Base-by-base conservation (phyloP, 2,888 invertebrate species). In the Callyntrura guangdongensis region DNA sequence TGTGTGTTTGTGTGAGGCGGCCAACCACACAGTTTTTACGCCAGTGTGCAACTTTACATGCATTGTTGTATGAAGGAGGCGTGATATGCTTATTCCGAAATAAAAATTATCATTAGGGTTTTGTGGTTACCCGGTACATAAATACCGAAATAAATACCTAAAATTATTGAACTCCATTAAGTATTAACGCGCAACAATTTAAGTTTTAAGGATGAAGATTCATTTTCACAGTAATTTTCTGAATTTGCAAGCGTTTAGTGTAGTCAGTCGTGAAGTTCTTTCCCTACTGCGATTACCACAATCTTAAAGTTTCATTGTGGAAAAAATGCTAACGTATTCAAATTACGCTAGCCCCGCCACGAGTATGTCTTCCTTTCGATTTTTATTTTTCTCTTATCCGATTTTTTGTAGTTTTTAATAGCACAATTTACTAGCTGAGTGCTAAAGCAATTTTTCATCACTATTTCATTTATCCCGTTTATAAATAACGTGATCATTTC, bases 371-470 rank as follows among this genome's bases (percentile, higher is more conserved):
- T 77, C 77, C 77, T 77, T 22, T 74, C 49, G 25, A 27, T 79
- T 79, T 79, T 59, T 49, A 14, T n/a, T n/a, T n/a, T n/a, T n/a
- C n/a, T 45, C 47, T 20, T 36, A 11, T 20, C 72, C 72, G 72
- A 72, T 22, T 72, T 72, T 72, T 72, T 72, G 5, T 17, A 25
- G 2, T 49, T 74, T 22, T 74, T 74, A 49, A 8, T 25, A 79
- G 14, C 14, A 79, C 49, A 5, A n/a, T 49, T 84, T 69, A 45
- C 64, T 64, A 17, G 64, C 47, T 72, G 72, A 84, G 89, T 85
- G 89, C 79, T 89, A 85, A 89, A 89, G 77, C 85, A 89, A 85
- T 89, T 89, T 89, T 85, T 79, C 89, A 85, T 79, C 85, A 85
- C 89, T 84, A 49, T 89, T 89, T 89, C 83, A 77, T 64, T 84